Conservation (phyloP, 2,888 invertebrate species). For the Barypeithes pellucidus region DNA sequence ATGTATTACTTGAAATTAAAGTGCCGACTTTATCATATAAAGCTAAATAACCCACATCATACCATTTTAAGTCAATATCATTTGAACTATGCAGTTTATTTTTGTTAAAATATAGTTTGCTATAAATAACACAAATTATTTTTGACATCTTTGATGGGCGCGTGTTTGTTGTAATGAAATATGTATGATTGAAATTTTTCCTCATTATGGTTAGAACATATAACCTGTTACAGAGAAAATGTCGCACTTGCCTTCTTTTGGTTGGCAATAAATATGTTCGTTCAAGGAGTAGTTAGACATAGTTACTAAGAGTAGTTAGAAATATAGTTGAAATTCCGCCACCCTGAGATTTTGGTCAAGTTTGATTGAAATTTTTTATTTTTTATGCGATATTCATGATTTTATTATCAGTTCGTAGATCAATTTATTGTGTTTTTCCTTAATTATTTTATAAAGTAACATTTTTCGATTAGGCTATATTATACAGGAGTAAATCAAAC, state of each 20-base stretch:
- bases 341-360: too few species aligned
- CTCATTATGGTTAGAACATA: constrained; percentile 34
- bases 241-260: background rate
- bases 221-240: background rate
- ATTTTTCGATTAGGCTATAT: too few species aligned
- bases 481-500: too few species aligned
- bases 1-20: constrained; percentile 35
- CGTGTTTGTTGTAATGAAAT: constrained; percentile 48
- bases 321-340: too few species aligned
- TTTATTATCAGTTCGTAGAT: too few species aligned
- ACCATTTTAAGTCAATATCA: constrained; percentile 42
- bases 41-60: constrained; percentile 39
- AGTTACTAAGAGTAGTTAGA: too few species aligned
- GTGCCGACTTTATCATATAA: constrained; percentile 37
- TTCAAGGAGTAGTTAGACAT: too few species aligned
- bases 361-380: too few species aligned
- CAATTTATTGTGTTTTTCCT: too few species aligned
- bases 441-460: too few species aligned
- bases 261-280: too few species aligned
- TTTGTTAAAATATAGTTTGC: constrained; percentile 36
- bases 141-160: constrained; percentile 48
- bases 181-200: constrained; percentile 35
- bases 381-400: too few species aligned
- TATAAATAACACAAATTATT: constrained; percentile 49
- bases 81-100: constrained; percentile 33